Base-by-base conservation (phyloP, 2,888 invertebrate species). In the Apoda limacodes region DNA sequence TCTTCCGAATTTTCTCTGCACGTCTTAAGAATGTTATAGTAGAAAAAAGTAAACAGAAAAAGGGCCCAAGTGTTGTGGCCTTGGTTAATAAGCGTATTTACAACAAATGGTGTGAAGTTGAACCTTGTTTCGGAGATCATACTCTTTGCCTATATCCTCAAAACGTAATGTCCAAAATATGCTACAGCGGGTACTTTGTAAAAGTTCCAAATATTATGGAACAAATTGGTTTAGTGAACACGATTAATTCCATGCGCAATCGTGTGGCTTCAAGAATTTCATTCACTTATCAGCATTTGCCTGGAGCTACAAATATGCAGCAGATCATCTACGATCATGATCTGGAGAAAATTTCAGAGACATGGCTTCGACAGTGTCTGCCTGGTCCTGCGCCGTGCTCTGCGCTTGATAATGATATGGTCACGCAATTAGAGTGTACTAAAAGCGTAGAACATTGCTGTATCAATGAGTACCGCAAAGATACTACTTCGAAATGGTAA, bases 71-170 rank as follows among this genome's bases (percentile, higher is more conserved):
- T 17, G 7, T 6, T 17, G 5, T 6, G 5, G 7, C 5, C 17
- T 17, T 7, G 7, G 5, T 6, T 17, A 17, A 17, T 7, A 17
- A 27, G 4, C 5, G 17, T 5, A 17, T 7, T 6, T 17, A 33
- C 13, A 75, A 71, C 42, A 72, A 67, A 41, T 80, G 78, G 78
- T 80, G 78, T 46, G 50, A 48, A 17, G 50, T 50, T 6, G 48
- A 56, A 22, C 78, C 78, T 6, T 80, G 78, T 33, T 78, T 60
- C 37, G 75, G 67, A 5, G 78, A 80, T 43, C 76, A 80, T 40
- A 74, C 69, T 2, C 58, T 76, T n/a, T 80, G 78, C 42, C 43
- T 74, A 4, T 80, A 70, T 33, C 34, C 60, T 11, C 43, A 48
- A 5, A 47, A 48, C 20, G 29, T 9, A 1, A 35, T 54, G 34